A percentile compares a stretch with the other conserved stretches of the same genome.
These are phyloP conservation scores for Craterocephalus amniculus DNA, from an alignment of 2,797 vertebrate species.

Conservation along the genomic window DNA sequence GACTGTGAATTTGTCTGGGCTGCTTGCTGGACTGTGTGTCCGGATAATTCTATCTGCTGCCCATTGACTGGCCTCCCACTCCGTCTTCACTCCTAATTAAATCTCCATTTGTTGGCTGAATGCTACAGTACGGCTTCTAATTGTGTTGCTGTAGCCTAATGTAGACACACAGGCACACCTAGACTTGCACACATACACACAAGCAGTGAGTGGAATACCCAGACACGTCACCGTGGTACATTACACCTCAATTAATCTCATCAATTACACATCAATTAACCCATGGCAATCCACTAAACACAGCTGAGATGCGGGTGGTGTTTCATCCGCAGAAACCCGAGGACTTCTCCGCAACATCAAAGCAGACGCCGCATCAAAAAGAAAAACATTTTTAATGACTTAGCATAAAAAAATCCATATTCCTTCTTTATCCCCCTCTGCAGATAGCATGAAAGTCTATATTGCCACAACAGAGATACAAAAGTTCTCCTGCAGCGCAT, in stretches of 20 bases:
- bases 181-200: constrained; percentile 15
- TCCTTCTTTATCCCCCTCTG: constrained; percentile 22
- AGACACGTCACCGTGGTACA: constrained; percentile 73
- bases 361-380: constrained; percentile 50
- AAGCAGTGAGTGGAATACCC: constrained; percentile 47
- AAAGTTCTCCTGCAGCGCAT: constrained; percentile 14
- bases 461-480: constrained; percentile 33
- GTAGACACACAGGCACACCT: constrained; percentile 50
- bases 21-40: constrained; percentile 70
- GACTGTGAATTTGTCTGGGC: constrained; percentile 60
- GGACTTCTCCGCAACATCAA: constrained; percentile 66
- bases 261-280: constrained; percentile 85
- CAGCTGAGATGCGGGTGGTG: constrained; percentile 45
- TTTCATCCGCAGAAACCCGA: constrained; percentile 57
- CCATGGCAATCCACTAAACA: constrained; percentile 72
- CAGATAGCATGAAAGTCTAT: constrained; percentile 24
- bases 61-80: constrained; percentile 81
- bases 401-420: constrained; percentile 51
- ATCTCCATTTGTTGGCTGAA: constrained; percentile 85
- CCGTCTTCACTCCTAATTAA: constrained; percentile 85
- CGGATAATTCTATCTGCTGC: constrained; percentile 84
- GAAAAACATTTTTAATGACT: constrained; percentile 39
- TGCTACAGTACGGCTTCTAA: constrained; percentile 76
- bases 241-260: constrained; percentile 87
- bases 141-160: constrained; percentile 77